phyloP scores from a whole-genome alignment of 2,113 vertebrate species.

The Atractosteus spatula region DNA sequence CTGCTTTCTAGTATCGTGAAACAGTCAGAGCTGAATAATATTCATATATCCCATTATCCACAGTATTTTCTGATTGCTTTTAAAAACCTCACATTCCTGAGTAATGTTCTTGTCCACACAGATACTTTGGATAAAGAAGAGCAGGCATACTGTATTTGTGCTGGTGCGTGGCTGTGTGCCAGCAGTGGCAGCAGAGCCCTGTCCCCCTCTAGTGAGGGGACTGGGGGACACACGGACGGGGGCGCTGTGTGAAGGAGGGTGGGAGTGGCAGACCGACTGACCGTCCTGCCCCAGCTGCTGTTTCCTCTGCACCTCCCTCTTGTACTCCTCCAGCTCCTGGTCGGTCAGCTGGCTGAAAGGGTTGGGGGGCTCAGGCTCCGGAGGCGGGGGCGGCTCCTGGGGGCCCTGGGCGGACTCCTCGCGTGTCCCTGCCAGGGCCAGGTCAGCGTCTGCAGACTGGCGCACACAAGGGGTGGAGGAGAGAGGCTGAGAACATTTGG shows the following conservation, averaged over 20 bases:
- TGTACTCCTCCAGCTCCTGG: conserved; percentile 94
- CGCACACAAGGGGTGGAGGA: conserved; percentile 9
- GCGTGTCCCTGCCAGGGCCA: conserved; percentile 53
- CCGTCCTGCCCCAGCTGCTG: conserved; percentile 73
- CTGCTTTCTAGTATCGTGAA: too few relatives aligned
- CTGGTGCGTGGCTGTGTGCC: too few relatives aligned
- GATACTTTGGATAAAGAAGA: too few relatives aligned
- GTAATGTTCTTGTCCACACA: too few relatives aligned
- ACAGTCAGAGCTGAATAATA: too few relatives aligned
- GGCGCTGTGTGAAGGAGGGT: neutral
- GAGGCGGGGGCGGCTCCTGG: conserved; percentile 40
- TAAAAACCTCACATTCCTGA: too few relatives aligned
- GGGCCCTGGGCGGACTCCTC: conserved; percentile 46
- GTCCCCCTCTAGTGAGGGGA: too few relatives aligned
- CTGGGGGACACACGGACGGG: too few relatives aligned
- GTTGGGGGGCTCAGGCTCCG: conserved; percentile 81
- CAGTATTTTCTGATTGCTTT: too few relatives aligned
- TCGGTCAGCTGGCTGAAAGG: conserved; percentile 95
- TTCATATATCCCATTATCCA: too few relatives aligned
- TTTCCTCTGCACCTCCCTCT: conserved; percentile 90
- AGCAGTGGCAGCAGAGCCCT: too few relatives aligned
- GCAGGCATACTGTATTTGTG: too few relatives aligned
- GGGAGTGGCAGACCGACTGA: conserved; percentile 41
- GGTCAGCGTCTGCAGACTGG: conserved; percentile 80
- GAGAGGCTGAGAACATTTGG: neutral